Base-by-base conservation (phyloP, 1,140 invertebrate species). In the Batillaria attramentaria region DNA sequence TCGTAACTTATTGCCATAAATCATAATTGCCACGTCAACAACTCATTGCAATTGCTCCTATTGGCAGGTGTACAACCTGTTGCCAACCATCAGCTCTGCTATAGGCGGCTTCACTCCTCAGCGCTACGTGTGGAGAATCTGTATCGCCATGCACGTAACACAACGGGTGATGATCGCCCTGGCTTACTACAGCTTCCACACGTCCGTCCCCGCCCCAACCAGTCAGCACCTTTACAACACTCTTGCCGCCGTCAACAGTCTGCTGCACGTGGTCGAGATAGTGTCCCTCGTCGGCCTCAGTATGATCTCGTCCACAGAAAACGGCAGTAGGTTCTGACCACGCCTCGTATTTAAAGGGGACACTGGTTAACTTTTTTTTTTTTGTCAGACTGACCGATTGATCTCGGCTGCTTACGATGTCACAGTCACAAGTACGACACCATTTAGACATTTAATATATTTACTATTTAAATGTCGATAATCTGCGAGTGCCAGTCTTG, bases 21-120 rank as follows among this genome's bases (percentile, higher is more conserved):
- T n/a, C n/a, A n/a, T n/a, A n/a, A n/a, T n/a, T n/a, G n/a, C n/a
- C n/a, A n/a, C n/a, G n/a, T n/a, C n/a, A n/a, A n/a, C n/a, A n/a
- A n/a, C n/a, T 69, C n/a, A 77, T 39, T 46, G 6, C 10, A 3
- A 70, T 20, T 70, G 18, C 77, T 79, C 76, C 77, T 43, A 84
- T 84, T 81, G 85, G 54, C 92, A 95, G 92, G 95, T 97, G 39
- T 92, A 93, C 76, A 98, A 99, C 92, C 94, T 96, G 84, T 93
- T 99, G 74, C 97, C 97, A 68, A 98, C 97, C 4, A 95, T 99
- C 84, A 98, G 97, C 68, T 95, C 97, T 46, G 96, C 97, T 4
- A 97, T 98, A 87, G 97, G 97, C 79, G 96, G 96, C 31, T 95
- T 97, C 85, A 96, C 95, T 85, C 96, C 96, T 46, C 96, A 98